Evolutionary conservation across 2,113 vertebrate species (phyloP).

Genomic region (Capricornis sumatraensis): DNA sequence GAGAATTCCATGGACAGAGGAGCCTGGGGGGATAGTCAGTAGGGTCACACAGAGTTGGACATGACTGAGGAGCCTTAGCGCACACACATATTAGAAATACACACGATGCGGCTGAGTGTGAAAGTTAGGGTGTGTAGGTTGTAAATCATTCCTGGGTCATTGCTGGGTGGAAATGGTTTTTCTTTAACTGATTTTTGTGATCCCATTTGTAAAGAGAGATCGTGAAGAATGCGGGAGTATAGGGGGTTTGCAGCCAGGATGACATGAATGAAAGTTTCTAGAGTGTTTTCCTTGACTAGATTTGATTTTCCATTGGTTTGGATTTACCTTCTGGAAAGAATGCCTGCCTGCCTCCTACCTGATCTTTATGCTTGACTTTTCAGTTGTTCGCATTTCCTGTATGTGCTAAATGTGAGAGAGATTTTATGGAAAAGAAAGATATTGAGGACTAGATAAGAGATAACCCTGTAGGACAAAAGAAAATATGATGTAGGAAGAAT

Average conservation of each 20-base stretch:
- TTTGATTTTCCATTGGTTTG: neutral
- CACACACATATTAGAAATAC: neutral
- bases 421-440: neutral
- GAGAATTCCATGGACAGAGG: neutral
- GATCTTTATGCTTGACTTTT: neutral
- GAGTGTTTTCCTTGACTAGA: neutral
- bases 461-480: neutral
- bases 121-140: neutral
- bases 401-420: neutral
- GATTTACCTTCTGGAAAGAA: neutral
- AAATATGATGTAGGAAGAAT: neutral
- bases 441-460: neutral
- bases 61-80: neutral
- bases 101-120: neutral
- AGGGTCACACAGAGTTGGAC: neutral
- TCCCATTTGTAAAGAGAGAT: neutral
- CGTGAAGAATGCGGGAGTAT: neutral
- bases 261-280: neutral
- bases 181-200: neutral
- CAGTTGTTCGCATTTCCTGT: neutral
- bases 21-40: neutral
- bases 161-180: neutral
- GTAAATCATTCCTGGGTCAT: neutral
- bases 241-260: neutral
- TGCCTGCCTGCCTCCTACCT: no score